phyloP scores from a whole-genome alignment of 2,797 vertebrate species.

The Argentina silus region DNA sequence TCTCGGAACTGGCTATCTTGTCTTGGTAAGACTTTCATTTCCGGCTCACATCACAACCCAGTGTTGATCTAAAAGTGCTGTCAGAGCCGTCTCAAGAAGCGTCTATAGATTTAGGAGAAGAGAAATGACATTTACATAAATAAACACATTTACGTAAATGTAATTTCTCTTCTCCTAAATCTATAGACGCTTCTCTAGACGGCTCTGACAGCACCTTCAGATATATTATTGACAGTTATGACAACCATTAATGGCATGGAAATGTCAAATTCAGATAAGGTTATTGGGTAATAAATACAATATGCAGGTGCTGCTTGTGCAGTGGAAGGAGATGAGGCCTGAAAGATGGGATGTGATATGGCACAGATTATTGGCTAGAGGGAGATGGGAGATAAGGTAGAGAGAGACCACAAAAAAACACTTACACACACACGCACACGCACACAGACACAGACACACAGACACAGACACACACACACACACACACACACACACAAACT shows the following conservation, averaged over 20 bases:
- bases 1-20: neutral
- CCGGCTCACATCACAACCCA: conserved; percentile 27
- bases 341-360: neutral
- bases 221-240: conserved; percentile 44
- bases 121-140: conserved; percentile 56
- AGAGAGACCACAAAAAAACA: too few species aligned
- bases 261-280: conserved; percentile 50
- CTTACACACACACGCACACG: neutral
- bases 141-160: too few species aligned
- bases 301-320: neutral
- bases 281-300: conserved; percentile 9
- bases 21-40: conserved; percentile 35
- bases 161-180: conserved; percentile 40
- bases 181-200: conserved; percentile 10
- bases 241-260: conserved; percentile 44
- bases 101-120: conserved; percentile 30
- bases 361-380: neutral
- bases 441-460: neutral
- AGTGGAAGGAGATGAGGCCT: neutral
- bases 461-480: neutral
- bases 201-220: conserved; percentile 1
- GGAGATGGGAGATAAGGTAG: neutral
- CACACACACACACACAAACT: neutral
- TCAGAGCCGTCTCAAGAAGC: neutral
- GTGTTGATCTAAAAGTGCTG: neutral